Evolutionary conservation across 2,888 invertebrate genomes (phyloP), one percentile per base, ranked within the genome.

Genomic region (Oxystoma pomonae): DNA sequence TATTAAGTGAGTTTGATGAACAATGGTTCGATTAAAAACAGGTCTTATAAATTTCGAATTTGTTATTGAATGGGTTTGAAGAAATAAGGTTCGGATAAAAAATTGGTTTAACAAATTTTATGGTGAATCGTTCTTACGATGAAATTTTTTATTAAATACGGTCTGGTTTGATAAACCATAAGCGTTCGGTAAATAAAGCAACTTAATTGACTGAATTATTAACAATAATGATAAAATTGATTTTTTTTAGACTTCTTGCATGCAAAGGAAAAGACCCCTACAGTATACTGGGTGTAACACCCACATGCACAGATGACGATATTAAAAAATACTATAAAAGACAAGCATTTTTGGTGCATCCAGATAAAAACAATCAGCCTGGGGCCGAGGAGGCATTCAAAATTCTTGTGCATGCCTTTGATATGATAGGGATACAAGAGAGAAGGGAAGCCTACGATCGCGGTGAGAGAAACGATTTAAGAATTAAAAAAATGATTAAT

Each of bases 311-410:
- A 16, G 96, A 96, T 77, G 96, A 96, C 71, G 96, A 96, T 75
- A 94, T 98, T 73, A 93, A 94, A 77, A 90, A 92, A 63, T 96
- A 96, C 83, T 97, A 96, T 81, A 91, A 95, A 75, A 87, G 92
- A 72, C 96, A 96, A 80, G 96, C 96, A 7, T 92, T 96, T 74
- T 84, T 97, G 51, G 96, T 97, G 50, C 97, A 97, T 82, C 97
- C 97, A 0, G 96, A 97, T 78, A 97, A 97, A 82, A 97, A 96
- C 80, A 91, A 91, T 75, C 94, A 94, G 78, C 92, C 95, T 2
- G 96, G 96, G 22, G 96, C 96, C 0, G 96, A 96, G 76, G 96
- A 97, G 81, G 96, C 96, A 50, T 97, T 96, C 80, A 96, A 96
- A 82, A 96, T 97, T 76, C 83, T 97, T 69, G 95, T 94, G 73